phyloP scores from a whole-genome alignment of 2,888 invertebrate genomes.

The Apoderus coryli region DNA sequence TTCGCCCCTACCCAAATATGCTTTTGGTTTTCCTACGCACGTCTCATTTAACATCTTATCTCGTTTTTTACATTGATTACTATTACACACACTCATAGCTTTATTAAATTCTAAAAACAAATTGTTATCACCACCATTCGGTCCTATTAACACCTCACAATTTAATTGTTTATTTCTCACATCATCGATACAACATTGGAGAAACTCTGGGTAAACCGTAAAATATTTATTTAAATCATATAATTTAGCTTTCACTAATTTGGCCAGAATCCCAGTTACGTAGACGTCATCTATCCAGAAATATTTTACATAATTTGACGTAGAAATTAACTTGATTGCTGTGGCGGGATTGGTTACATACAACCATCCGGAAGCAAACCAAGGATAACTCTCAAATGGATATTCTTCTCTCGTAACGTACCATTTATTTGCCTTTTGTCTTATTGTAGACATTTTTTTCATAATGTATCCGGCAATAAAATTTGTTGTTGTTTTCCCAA shows the following conservation, averaged over 20 bases:
- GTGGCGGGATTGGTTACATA: slow-evolving; percentile 58
- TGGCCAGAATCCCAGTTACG: slow-evolving; percentile 64
- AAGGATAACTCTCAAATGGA: slow-evolving; percentile 44
- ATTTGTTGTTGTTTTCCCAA: slow-evolving; percentile 21
- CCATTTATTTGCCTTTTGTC: slow-evolving; percentile 64
- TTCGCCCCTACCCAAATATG: slow-evolving; percentile 24
- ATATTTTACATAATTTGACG: slow-evolving; percentile 42
- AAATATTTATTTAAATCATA: slow-evolving; percentile 45
- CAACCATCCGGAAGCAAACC: slow-evolving; percentile 73
- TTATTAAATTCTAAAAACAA: slow-evolving; percentile 50
- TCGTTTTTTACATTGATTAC: slow-evolving; percentile 39
- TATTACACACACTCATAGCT: slow-evolving; percentile 44
- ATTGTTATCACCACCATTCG: slow-evolving; percentile 61
- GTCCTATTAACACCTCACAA: slow-evolving; percentile 59
- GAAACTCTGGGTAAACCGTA: slow-evolving; percentile 53
- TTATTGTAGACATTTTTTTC: slow-evolving; percentile 44
- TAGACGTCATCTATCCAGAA: slow-evolving; percentile 92
- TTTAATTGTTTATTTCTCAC: slow-evolving; percentile 37
- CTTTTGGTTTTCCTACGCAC: slow-evolving; percentile 39
- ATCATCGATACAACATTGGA: slow-evolving; percentile 60
- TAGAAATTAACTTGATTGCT: slow-evolving; percentile 40
- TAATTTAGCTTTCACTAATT: slow-evolving; percentile 40
- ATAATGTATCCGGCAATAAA: slow-evolving; percentile 53
- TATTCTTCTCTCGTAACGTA: slow-evolving; percentile 58
- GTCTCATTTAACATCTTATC: slow-evolving; percentile 38